Evolutionary conservation across 2,888 invertebrate genomes (phyloP).

Genomic region (Dione juno): DNA sequence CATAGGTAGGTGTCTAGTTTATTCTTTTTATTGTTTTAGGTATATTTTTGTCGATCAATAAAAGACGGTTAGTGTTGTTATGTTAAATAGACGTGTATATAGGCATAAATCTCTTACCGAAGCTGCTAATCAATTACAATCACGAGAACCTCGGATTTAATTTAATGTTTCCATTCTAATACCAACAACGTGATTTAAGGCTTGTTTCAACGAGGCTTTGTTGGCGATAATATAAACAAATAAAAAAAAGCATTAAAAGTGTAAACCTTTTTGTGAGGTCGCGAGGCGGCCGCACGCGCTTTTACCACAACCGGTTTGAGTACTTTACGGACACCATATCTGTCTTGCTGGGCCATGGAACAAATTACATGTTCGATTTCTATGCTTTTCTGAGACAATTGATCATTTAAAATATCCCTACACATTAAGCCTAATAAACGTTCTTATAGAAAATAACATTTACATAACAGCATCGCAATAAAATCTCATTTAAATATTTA

Average conservation of each 20-base stretch:
- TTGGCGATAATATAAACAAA: slow-evolving; percentile 74
- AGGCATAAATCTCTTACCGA: slow-evolving; percentile 42
- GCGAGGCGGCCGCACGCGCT: slow-evolving; percentile 80
- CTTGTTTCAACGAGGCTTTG: slow-evolving; percentile 71
- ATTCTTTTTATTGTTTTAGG: slow-evolving; percentile 14
- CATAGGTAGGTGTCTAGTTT: slow-evolving; percentile 86
- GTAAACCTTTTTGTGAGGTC: slow-evolving; percentile 83
- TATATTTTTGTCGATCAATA: background rate
- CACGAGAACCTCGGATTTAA: slow-evolving; percentile 60
- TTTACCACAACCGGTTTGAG: slow-evolving; percentile 73
- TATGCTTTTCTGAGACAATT: slow-evolving; percentile 80
- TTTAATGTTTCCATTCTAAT: slow-evolving; percentile 68
- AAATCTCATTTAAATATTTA: slow-evolving; percentile 59
- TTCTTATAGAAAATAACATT: background rate
- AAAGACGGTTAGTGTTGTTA: no score
- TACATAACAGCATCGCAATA: slow-evolving; percentile 51
- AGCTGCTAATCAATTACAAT: slow-evolving; percentile 50
- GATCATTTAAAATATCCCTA: slow-evolving; percentile 66
- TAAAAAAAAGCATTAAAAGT: slow-evolving; percentile 69
- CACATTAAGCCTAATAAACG: slow-evolving; percentile 53
- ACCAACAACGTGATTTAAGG: slow-evolving; percentile 74
- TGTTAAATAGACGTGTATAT: no score
- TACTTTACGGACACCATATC: slow-evolving; percentile 82
- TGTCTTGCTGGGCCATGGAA: slow-evolving; percentile 79
- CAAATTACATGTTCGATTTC: slow-evolving; percentile 83